Percentiles rank a stretch among this genome's conserved stretches.
phyloP scores from a whole-genome alignment of 1,140 invertebrate genomes.

The Diprion similis region DNA sequence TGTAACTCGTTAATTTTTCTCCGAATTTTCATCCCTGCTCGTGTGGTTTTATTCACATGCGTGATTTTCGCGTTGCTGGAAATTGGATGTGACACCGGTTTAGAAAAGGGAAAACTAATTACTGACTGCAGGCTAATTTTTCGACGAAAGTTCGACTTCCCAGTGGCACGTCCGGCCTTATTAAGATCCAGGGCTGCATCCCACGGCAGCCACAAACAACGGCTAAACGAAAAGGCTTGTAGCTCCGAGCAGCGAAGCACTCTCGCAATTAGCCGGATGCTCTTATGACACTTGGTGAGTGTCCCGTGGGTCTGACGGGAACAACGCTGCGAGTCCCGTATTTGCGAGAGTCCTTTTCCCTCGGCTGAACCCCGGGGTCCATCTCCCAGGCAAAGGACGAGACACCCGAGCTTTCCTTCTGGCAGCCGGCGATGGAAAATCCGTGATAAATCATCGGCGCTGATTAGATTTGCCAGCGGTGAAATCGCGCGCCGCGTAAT shows the following conservation, averaged over 20 bases:
- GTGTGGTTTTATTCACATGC: no score
- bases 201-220: conserved; percentile 27
- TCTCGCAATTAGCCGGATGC: conserved; percentile 55
- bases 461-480: neutral
- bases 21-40: no score
- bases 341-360: neutral
- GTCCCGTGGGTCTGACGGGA: conserved; percentile 36
- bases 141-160: no score
- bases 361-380: neutral
- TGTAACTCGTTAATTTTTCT: no score
- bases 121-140: no score
- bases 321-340: neutral
- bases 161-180: neutral
- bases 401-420: neutral
- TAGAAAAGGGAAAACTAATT: no score
- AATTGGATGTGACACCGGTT: no score
- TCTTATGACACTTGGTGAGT: conserved; percentile 50
- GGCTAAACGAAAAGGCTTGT: conserved; percentile 62
- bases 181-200: neutral
- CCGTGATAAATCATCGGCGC: neutral
- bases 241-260: conserved; percentile 52
- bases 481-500: neutral
- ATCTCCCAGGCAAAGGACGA: no score
- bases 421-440: neutral
- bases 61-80: no score